Evolutionary conservation across 1,140 invertebrate genomes (phyloP).

Genomic region (Zeugodacus cucurbitae): DNA sequence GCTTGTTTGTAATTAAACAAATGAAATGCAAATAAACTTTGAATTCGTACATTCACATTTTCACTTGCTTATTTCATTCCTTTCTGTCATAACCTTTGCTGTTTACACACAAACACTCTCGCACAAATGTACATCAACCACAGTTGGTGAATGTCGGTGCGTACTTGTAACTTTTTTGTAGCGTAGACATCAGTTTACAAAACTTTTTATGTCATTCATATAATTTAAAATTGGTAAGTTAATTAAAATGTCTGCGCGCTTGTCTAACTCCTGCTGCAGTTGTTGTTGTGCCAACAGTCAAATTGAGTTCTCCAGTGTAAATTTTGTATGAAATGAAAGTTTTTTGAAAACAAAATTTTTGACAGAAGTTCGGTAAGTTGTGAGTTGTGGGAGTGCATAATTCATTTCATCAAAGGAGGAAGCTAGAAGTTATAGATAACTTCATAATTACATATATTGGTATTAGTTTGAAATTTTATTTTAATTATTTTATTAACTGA

Average conservation of each 20-base stretch:
- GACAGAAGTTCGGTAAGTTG: neutral
- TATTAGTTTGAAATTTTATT: too few relatives aligned
- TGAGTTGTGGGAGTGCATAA: neutral
- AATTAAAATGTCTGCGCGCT: conserved; percentile 22
- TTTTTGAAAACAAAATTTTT: neutral
- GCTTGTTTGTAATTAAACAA: conserved; percentile 43
- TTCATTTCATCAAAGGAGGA: too few relatives aligned
- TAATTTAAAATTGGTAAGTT: conserved; percentile 25
- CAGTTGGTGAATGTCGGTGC: neutral
- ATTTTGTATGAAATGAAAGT: neutral
- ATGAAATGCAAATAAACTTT: conserved; percentile 44
- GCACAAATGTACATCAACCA: neutral
- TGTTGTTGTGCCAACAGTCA: neutral
- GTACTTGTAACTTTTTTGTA: conserved; percentile 8
- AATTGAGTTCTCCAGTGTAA: neutral
- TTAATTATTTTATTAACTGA: too few relatives aligned
- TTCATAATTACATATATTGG: too few relatives aligned
- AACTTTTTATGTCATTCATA: conserved; percentile 31
- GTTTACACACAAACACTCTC: neutral
- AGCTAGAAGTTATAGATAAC: too few relatives aligned
- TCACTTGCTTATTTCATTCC: conserved; percentile 7
- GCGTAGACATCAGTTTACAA: neutral
- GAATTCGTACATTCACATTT: conserved; percentile 35
- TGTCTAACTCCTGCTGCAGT: neutral
- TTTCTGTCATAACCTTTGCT: neutral